phyloP scores from a whole-genome alignment of 2,797 vertebrate genomes.

The Mico argentatus region DNA sequence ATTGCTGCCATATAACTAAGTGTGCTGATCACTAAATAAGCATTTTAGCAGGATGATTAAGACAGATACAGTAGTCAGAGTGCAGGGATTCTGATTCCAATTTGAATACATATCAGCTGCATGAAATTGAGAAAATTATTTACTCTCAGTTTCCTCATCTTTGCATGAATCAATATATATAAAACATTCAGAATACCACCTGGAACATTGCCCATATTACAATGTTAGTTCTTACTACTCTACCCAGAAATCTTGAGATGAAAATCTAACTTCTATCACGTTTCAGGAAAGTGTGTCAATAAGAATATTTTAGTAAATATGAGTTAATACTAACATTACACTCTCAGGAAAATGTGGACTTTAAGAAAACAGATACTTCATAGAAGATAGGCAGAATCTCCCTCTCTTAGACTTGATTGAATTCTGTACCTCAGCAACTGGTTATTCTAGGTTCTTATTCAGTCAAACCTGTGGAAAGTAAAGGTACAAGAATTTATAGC shows the following conservation, averaged over 20 bases:
- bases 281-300: not conserved
- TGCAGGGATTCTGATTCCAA: not conserved
- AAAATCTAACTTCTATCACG: not conserved
- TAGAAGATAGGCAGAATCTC: not conserved
- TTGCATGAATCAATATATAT: not conserved
- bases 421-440: not conserved
- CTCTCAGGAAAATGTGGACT: not conserved
- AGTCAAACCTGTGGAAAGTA: not conserved
- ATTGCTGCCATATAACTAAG: not conserved
- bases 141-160: not conserved
- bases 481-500: not conserved
- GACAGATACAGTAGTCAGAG: not conserved
- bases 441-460: not conserved
- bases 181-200: not conserved
- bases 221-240: not conserved
- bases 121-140: not conserved
- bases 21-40: not conserved
- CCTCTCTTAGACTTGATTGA: not conserved
- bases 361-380: not conserved
- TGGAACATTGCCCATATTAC: not conserved
- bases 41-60: not conserved
- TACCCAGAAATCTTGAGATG: not conserved
- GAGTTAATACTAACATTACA: not conserved
- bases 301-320: not conserved
- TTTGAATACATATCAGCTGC: not conserved